Conservation (phyloP, 2,888 invertebrate species). For the Chorisops tibialis region DNA sequence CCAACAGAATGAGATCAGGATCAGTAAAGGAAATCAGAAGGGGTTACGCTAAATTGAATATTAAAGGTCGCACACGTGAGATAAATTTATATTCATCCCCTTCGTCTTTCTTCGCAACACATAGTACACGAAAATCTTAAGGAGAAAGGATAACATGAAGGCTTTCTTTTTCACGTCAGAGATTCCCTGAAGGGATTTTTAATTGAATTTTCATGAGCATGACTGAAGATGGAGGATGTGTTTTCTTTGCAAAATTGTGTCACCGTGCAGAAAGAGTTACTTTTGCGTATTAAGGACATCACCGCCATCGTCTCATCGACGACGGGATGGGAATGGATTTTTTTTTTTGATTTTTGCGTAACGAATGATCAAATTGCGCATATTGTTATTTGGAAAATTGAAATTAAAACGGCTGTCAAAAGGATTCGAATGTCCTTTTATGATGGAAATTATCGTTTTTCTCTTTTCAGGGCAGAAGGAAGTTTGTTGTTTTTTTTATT, state of each 20-base stretch:
- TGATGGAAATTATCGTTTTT: background rate
- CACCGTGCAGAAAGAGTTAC: conserved; percentile 3
- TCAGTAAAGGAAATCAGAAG: conserved; percentile 26
- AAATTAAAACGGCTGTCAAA: conserved; percentile 25
- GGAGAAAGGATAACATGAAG: conserved; percentile 4
- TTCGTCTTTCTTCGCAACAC: conserved; percentile 2
- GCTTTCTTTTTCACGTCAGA: background rate
- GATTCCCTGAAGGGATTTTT: conserved; percentile 25
- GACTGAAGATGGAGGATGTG: background rate
- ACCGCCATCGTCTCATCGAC: background rate
- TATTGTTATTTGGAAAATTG: conserved; percentile 27
- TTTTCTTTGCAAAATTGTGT: conserved; percentile 7
- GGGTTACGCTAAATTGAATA: conserved; percentile 35
- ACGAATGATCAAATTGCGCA: conserved; percentile 26
- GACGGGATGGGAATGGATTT: background rate
- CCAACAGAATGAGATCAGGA: conserved; percentile 19
- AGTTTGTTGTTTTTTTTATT: conserved; percentile 1
- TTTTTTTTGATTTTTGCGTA: conserved; percentile 28
- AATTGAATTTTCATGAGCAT: conserved; percentile 34
- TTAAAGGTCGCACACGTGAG: conserved; percentile 35
- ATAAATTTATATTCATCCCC: conserved; percentile 31
- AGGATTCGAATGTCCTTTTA: conserved; percentile 9
- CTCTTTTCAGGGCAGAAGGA: background rate
- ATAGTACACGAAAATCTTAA: too few species aligned
- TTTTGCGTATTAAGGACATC: background rate